Percentiles rank a stretch among this genome's conserved stretches.
These are phyloP conservation scores for Microtus montanus DNA, from an alignment of 2,113 vertebrate genomes.

Conservation along the genomic window DNA sequence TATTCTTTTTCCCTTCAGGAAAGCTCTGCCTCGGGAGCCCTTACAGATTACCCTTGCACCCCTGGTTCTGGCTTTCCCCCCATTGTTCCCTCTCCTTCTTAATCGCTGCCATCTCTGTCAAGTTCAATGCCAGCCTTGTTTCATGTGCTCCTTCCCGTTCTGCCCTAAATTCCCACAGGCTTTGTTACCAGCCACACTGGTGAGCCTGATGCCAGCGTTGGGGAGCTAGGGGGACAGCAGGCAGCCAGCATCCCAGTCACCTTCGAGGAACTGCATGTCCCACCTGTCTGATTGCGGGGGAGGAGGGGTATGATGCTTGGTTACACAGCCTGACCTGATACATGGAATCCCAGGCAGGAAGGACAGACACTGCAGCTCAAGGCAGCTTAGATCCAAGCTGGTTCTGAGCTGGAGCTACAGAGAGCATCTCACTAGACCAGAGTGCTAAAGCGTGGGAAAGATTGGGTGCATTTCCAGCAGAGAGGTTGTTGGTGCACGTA, in stretches of 20 bases:
- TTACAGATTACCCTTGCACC: conserved; percentile 84
- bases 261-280: rapidly evolving
- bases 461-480: not conserved
- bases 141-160: conserved; percentile 55
- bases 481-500: not conserved
- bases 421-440: not conserved
- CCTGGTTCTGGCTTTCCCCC: conserved; percentile 85
- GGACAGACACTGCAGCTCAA: not conserved
- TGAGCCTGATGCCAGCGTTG: not conserved
- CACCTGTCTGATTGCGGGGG: not conserved
- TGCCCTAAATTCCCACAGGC: not conserved
- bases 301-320: not conserved
- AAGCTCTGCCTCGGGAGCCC: conserved; percentile 83
- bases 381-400: too few species aligned
- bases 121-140: conserved; percentile 78
- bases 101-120: conserved; percentile 82
- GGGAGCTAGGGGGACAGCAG: not conserved
- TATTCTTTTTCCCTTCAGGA: conserved; percentile 88
- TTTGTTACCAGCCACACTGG: not conserved
- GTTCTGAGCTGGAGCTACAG: too few species aligned
- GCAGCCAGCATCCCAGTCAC: rapidly evolving
- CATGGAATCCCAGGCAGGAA: not conserved
- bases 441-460: not conserved
- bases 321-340: not conserved
- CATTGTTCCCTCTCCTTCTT: conserved; percentile 87